Conservation (phyloP, 53 echinoderm and acorn worm genomes). For the Hippasteria phrygiana region DNA sequence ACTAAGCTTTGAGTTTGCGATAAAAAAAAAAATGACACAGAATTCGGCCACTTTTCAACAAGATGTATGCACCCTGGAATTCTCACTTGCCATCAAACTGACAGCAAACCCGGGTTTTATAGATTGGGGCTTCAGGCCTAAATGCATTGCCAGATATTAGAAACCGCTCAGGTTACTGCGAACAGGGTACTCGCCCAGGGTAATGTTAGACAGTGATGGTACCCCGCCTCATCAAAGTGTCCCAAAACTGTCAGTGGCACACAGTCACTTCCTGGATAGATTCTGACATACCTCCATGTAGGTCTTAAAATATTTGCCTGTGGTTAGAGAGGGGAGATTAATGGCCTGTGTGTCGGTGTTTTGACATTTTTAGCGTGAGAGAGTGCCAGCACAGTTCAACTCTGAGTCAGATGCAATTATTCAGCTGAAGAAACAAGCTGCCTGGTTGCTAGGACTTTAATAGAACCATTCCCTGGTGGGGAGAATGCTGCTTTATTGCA, state of each 20-base stretch:
- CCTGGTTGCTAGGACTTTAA: background rate
- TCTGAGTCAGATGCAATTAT: background rate
- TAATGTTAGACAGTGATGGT: conserved; percentile 12
- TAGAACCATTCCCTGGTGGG: background rate
- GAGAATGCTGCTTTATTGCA: no score
- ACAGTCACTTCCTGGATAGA: conserved; percentile 1
- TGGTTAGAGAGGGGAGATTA: background rate
- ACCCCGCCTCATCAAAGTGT: conserved; percentile 7
- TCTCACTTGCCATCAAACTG: background rate
- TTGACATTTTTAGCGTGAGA: conserved; percentile 1
- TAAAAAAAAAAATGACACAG: background rate
- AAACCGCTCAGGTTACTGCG: conserved; percentile 46
- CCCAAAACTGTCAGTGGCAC: conserved; percentile 36
- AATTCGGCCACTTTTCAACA: no score
- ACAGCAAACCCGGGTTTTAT: conserved; percentile 38
- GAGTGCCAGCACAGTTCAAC: background rate
- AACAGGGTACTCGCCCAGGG: background rate
- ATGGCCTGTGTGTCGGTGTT: background rate
- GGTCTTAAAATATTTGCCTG: background rate
- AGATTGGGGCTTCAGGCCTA: conserved; percentile 18
- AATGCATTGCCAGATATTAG: conserved; percentile 28
- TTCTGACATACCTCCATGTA: conserved; percentile 10
- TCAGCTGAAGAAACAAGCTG: background rate
- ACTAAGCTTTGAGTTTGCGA: no score
- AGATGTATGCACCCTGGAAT: background rate